phyloP scores from a whole-genome alignment of 2,113 vertebrate genomes.

The Vombatus ursinus region DNA sequence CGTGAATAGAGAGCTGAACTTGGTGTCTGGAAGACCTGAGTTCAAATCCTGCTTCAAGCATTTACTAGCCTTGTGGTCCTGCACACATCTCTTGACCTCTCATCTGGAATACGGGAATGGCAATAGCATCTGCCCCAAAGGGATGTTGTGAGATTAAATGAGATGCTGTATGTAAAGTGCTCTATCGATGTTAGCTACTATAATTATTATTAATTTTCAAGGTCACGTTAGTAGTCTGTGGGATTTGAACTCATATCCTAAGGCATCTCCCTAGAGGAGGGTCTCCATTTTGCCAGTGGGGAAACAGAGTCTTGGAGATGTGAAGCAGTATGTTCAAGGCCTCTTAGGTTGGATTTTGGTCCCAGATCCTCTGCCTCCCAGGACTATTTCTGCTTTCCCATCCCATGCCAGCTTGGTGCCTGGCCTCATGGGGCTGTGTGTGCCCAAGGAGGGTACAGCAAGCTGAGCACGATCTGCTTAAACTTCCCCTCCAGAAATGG shows the following conservation, averaged over 20 bases:
- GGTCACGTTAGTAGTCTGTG: not conserved
- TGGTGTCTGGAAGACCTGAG: not conserved
- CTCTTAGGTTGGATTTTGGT: not conserved
- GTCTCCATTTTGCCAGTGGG: not conserved
- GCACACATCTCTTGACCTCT: not conserved
- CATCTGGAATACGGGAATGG: not conserved
- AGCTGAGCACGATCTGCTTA: slow-evolving; percentile 33
- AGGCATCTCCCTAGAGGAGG: not conserved
- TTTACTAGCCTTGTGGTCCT: not conserved
- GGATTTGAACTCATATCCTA: not conserved
- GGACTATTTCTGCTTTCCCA: slow-evolving; percentile 25
- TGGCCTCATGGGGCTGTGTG: slow-evolving; percentile 59
- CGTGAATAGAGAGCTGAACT: not conserved
- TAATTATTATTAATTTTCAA: not conserved
- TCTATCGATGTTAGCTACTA: not conserved
- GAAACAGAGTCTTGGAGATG: not conserved
- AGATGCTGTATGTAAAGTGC: not conserved
- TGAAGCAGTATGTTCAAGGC: not conserved
- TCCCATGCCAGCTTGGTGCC: slow-evolving; percentile 42
- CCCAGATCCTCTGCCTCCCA: not conserved
- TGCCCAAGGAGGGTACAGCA: slow-evolving; percentile 5
- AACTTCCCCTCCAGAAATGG: slow-evolving; percentile 60
- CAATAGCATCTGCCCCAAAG: not conserved
- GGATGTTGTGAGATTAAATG: not conserved
- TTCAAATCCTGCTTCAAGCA: not conserved